Evolutionary conservation across 2,888 invertebrate species (phyloP), one percentile per base, ranked within the genome.

Genomic region (Cerceris ruficornis): DNA sequence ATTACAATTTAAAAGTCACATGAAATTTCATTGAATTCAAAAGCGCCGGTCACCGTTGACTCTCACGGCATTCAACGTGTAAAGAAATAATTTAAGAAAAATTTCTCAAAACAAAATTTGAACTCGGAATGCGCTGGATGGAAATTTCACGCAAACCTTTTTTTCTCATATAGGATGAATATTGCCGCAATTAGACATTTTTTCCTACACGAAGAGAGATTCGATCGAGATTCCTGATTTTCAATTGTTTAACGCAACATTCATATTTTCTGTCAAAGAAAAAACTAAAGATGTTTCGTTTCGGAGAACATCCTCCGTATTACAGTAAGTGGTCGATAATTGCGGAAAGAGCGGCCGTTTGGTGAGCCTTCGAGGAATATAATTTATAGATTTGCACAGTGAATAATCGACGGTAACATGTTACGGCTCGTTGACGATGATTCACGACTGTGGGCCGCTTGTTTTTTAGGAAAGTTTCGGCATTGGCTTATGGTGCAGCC

Each of bases 391-490:
- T 28, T 28, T 28, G 28, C 28, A 28, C 28, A 28, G 28, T 28
- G 28, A 28, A 28, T 28, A 28, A 28, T 28, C 28, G 28, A 28
- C 28, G 28, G 28, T 28, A 28, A 28, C 28, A 1, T 2, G 28
- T 28, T 28, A 28, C 28, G 28, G 28, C 28, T 28, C 2, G 4
- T 28, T 28, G 28, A 28, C 28, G 28, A 28, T 28, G 28, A 28
- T 28, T 28, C 28, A 28, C 28, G 28, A 28, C 28, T 28, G 28
- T 28, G 28, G 28, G 2, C 46, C 68, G 17, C 42, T 13, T 50
- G 42, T 15, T 52, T 43, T 76, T 54, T 76, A 90, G 90, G 88
- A 87, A 80, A 83, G 81, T 83, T 73, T 82, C 90, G 7, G 66
- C 69, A 11, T 60, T 85, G 59, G 62, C 74, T 64, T 89, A 90